Evolutionary conservation across 1,140 invertebrate species (phyloP).

Genomic region (Dryas iulia): DNA sequence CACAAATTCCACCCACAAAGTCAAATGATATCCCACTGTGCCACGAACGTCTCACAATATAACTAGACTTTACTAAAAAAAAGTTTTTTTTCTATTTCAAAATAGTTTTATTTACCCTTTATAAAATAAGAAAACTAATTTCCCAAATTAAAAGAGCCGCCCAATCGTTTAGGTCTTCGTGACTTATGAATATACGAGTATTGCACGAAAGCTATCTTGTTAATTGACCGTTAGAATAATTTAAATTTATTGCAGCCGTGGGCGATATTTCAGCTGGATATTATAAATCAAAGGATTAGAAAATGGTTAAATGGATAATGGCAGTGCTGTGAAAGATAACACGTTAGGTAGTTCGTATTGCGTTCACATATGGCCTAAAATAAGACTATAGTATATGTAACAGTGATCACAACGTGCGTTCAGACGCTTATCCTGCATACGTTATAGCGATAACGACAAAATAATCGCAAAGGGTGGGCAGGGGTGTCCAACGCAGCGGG

Average conservation of each 20-base stretch:
- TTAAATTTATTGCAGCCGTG: conserved; percentile 72
- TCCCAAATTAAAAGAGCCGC: conserved; percentile 43
- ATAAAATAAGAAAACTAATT: conserved; percentile 19
- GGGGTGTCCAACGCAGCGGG: conserved; percentile 48
- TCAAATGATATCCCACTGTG: no score
- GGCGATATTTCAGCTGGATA: conserved; percentile 65
- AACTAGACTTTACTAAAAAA: no score
- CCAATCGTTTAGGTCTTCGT: conserved; percentile 40
- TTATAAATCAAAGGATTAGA: conserved; percentile 79
- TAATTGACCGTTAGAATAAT: conserved; percentile 78
- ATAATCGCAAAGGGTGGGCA: conserved; percentile 57
- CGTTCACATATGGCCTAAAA: conserved; percentile 19
- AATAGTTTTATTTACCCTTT: background rate
- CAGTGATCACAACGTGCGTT: conserved; percentile 16
- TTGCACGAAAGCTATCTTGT: conserved; percentile 64
- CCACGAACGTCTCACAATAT: no score
- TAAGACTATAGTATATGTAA: background rate
- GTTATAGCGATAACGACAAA: conserved; percentile 73
- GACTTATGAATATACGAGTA: conserved; percentile 39
- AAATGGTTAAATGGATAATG: conserved; percentile 71
- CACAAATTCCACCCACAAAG: no score
- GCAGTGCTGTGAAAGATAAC: conserved; percentile 53
- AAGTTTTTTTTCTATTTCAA: no score
- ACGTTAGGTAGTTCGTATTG: conserved; percentile 28
- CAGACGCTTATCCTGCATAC: conserved; percentile 67